Evolutionary conservation across 1,140 invertebrate species (phyloP).

Genomic region (Lepidurus apus): DNA sequence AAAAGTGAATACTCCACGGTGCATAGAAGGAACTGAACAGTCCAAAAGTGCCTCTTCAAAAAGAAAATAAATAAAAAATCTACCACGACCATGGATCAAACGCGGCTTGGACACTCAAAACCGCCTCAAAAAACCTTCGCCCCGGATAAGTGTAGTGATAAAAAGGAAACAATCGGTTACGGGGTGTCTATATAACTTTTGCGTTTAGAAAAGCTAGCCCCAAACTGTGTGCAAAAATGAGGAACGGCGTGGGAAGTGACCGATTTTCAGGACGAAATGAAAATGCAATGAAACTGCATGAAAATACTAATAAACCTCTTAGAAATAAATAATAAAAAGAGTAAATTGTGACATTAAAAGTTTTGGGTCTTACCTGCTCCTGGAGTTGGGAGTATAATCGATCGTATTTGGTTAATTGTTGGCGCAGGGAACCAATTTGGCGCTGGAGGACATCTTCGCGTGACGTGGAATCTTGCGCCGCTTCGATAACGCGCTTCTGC

Average conservation of each 20-base stretch:
- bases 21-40: neutral
- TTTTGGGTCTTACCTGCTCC: neutral
- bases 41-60: neutral
- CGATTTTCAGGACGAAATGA: neutral
- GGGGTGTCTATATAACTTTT: neutral
- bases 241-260: neutral
- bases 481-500: constrained; percentile 26
- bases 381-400: constrained; percentile 23
- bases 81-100: no score
- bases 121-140: neutral
- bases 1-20: neutral
- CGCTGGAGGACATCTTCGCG: constrained; percentile 22
- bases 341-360: neutral
- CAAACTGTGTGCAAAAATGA: no score
- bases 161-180: neutral
- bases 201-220: neutral
- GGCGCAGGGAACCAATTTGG: constrained; percentile 8
- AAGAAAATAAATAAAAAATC: neutral
- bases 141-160: no score
- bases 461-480: constrained; percentile 14
- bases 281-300: neutral
- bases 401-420: constrained; percentile 26
- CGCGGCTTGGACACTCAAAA: neutral
- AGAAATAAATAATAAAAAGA: neutral
- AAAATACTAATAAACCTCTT: neutral